phyloP scores from a whole-genome alignment of 2,888 invertebrate genomes.

The Drosophila rubida region DNA sequence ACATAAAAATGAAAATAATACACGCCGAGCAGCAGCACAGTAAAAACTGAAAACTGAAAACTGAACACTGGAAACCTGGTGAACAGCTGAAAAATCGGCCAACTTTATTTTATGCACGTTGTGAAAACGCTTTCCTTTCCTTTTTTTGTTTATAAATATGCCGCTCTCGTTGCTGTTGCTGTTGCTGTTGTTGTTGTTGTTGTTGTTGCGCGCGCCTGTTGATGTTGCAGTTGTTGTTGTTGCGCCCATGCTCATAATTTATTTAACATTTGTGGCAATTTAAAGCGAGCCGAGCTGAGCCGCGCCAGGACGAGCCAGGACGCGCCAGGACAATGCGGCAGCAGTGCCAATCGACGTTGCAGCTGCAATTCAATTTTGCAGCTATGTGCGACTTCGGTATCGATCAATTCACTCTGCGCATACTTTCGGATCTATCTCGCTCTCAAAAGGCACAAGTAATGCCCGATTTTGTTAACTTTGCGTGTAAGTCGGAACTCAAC shows the following conservation, averaged over 20 bases:
- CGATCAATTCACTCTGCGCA: not conserved
- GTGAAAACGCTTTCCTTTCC: conserved; percentile 32
- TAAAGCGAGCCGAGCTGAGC: conserved; percentile 42
- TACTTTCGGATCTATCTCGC: too few relatives aligned
- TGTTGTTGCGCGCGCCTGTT: conserved; percentile 18
- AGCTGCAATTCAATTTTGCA: conserved; percentile 40
- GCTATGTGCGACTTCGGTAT: not conserved
- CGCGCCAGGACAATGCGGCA: not conserved
- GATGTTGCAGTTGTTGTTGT: conserved; percentile 34
- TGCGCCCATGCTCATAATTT: conserved; percentile 62
- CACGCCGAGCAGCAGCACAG: not conserved
- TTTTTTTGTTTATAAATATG: not conserved
- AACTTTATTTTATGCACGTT: conserved; percentile 66
- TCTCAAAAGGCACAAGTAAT: too few relatives aligned
- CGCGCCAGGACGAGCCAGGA: conserved; percentile 5
- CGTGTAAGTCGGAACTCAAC: too few relatives aligned
- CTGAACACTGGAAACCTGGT: conserved; percentile 28
- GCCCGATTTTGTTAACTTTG: too few relatives aligned
- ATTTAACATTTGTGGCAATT: conserved; percentile 69
- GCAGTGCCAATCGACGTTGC: not conserved
- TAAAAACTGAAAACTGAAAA: conserved; percentile 23
- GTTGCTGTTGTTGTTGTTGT: conserved; percentile 20
- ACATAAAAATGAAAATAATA: conserved; percentile 17
- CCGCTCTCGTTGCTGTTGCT: conserved; percentile 22
- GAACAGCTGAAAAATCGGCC: conserved; percentile 41